These are phyloP conservation scores for Peribatodes rhomboidaria DNA, from an alignment of 2,888 invertebrate genomes.

Conservation along the genomic window DNA sequence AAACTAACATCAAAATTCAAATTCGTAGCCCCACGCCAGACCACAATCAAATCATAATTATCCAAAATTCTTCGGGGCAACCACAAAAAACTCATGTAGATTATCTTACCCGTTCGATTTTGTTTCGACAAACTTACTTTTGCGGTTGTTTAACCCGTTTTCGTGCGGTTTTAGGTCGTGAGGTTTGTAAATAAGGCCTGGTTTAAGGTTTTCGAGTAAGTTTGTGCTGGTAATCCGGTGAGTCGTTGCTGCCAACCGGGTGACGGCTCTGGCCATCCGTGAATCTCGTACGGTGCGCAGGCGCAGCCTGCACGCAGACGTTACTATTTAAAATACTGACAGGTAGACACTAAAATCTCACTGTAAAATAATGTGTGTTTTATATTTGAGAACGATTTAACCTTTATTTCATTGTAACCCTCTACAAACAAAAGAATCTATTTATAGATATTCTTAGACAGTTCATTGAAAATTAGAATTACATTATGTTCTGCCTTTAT, in stretches of 20 bases:
- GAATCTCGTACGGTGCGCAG: conserved; percentile 70
- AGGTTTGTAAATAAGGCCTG: conserved; percentile 35
- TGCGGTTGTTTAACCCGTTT: conserved; percentile 10
- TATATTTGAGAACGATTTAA: not conserved
- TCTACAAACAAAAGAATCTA: not conserved
- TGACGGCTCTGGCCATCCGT: conserved; percentile 77
- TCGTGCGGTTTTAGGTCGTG: conserved; percentile 44
- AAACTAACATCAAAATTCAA: conserved; percentile 43
- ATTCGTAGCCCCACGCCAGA: conserved; percentile 47
- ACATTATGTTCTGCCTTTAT: no score
- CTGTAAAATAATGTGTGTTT: not conserved
- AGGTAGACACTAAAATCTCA: not conserved
- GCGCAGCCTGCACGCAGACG: conserved; percentile 46
- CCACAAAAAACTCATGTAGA: conserved; percentile 75
- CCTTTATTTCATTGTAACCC: not conserved
- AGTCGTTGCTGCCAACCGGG: conserved; percentile 63
- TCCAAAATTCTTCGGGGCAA: conserved; percentile 66
- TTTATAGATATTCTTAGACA: no score
- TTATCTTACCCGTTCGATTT: conserved; percentile 70
- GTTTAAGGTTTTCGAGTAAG: conserved; percentile 38
- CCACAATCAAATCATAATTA: conserved; percentile 73
- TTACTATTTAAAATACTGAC: conserved; percentile 10
- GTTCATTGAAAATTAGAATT: no score
- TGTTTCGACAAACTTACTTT: conserved; percentile 48
- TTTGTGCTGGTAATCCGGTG: conserved; percentile 64